Conservation (phyloP, 1,140 invertebrate genomes). For the Drosophila ohnishii region DNA sequence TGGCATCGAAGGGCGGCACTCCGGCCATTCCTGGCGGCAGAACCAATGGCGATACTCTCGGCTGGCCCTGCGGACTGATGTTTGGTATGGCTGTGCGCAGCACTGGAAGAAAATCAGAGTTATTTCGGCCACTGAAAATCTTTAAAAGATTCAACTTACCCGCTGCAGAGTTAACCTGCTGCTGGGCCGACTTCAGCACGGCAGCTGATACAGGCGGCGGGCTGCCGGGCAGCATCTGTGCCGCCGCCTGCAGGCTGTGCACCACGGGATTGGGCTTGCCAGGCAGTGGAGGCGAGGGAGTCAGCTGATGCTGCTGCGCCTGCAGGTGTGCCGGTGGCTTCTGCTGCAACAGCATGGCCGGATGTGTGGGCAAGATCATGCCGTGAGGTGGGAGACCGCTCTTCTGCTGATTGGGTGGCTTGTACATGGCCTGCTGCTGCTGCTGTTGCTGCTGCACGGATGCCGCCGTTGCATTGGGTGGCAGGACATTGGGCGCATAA, state of each 20-base stretch:
- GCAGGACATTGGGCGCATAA: slow-evolving; percentile 47
- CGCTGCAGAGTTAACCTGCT: slow-evolving; percentile 50
- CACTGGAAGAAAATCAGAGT: slow-evolving; percentile 35
- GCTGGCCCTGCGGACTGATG: slow-evolving; percentile 86
- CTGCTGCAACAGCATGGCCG: slow-evolving; percentile 64
- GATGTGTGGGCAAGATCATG: slow-evolving; percentile 56
- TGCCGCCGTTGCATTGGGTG: slow-evolving; percentile 62
- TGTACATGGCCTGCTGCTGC: slow-evolving; percentile 46
- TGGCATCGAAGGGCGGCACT: slow-evolving; percentile 86
- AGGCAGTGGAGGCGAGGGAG: slow-evolving; percentile 61
- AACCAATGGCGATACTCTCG: slow-evolving; percentile 83
- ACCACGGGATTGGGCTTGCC: slow-evolving; percentile 65
- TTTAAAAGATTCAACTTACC: slow-evolving; percentile 39
- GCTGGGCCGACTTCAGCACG: slow-evolving; percentile 75
- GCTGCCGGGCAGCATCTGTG: slow-evolving; percentile 84
- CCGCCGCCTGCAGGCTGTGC: slow-evolving; percentile 71
- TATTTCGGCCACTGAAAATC: neutral
- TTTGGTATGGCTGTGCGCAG: slow-evolving; percentile 85
- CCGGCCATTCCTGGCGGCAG: slow-evolving; percentile 84
- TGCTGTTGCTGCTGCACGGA: slow-evolving; percentile 46
- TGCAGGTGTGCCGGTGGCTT: slow-evolving; percentile 68
- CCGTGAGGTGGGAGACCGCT: slow-evolving; percentile 50
- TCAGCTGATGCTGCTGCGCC: slow-evolving; percentile 68
- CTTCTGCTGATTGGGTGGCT: slow-evolving; percentile 53
- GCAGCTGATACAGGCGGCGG: slow-evolving; percentile 84